These are phyloP conservation scores for Coregonus ussuriensis DNA, from an alignment of 2,797 vertebrate genomes.

Conservation along the genomic window DNA sequence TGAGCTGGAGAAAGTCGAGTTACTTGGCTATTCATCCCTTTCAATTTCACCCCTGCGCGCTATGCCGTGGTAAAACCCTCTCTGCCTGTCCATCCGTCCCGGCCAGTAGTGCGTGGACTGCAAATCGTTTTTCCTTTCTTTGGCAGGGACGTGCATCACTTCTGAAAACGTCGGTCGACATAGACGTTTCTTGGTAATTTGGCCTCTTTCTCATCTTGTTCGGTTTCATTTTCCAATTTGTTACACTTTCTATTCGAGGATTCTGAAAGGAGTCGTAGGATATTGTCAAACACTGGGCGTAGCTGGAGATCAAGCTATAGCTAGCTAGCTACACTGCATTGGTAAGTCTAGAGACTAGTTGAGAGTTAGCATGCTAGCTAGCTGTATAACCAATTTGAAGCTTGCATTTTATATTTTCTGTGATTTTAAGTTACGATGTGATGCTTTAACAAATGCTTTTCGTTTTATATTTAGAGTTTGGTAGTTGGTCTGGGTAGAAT, in stretches of 20 bases:
- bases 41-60: constrained; percentile 67
- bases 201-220: constrained; percentile 7
- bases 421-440: neutral
- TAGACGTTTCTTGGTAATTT: constrained; percentile 50
- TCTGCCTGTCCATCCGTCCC: constrained; percentile 60
- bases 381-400: neutral
- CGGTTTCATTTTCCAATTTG: constrained; percentile 31
- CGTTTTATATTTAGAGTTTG: neutral
- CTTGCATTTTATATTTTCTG: neutral
- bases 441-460: neutral
- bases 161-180: constrained; percentile 46
- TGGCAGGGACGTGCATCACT: constrained; percentile 64
- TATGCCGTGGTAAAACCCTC: constrained; percentile 48
- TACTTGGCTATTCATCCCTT: constrained; percentile 68
- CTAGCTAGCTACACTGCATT: constrained; percentile 32
- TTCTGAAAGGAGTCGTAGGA: constrained; percentile 38
- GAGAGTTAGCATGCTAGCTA: constrained; percentile 48
- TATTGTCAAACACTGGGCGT: constrained; percentile 69
- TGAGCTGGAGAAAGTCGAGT: constrained; percentile 61
- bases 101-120: constrained; percentile 45
- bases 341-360: constrained; percentile 56
- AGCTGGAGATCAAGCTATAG: constrained; percentile 60
- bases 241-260: constrained; percentile 17
- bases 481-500: neutral
- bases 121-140: constrained; percentile 71